Conservation (phyloP, 2,113 vertebrate genomes). For the Corythornis madagascariensis region DNA sequence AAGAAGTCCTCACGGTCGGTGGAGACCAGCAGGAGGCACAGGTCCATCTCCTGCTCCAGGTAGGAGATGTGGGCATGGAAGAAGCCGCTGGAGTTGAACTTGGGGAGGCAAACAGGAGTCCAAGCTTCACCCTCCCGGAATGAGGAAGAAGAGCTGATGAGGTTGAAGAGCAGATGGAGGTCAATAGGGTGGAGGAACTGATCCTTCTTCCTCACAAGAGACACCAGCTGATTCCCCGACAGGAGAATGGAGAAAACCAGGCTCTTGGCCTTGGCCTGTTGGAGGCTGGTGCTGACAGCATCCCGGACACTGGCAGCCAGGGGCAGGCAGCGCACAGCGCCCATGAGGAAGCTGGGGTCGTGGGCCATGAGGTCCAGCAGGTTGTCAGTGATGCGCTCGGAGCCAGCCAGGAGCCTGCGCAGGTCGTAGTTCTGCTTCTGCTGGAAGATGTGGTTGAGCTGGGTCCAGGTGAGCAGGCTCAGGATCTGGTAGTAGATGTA, state of each 20-base stretch:
- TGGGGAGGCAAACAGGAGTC: conserved; percentile 97
- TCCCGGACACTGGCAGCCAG: conserved; percentile 83
- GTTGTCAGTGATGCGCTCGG: conserved; percentile 94
- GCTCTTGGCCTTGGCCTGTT: conserved; percentile 90
- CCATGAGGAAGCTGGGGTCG: conserved; percentile 93
- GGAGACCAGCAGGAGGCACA: conserved; percentile 94
- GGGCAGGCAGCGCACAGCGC: conserved; percentile 90
- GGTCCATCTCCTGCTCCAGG: conserved; percentile 86
- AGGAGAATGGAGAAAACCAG: conserved; percentile 96
- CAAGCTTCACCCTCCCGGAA: conserved; percentile 96
- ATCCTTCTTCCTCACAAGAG: conserved; percentile 93
- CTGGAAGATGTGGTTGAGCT: conserved; percentile 95
- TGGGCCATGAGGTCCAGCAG: conserved; percentile 89
- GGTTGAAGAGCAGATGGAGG: conserved; percentile 95
- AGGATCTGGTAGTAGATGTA: conserved; percentile 99
- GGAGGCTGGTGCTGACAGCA: conserved; percentile 85
- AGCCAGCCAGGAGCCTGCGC: conserved; percentile 90
- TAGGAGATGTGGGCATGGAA: conserved; percentile 98
- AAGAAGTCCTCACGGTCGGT: conserved; percentile 96
- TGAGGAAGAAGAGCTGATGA: conserved; percentile 92
- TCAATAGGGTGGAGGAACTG: conserved; percentile 96
- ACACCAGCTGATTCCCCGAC: conserved; percentile 88
- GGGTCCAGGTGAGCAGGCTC: conserved; percentile 93
- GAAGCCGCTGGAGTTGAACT: conserved; percentile 93
- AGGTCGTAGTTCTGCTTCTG: conserved; percentile 97